Conservation (phyloP, 1,140 invertebrate genomes). For the Tribolium madens region DNA sequence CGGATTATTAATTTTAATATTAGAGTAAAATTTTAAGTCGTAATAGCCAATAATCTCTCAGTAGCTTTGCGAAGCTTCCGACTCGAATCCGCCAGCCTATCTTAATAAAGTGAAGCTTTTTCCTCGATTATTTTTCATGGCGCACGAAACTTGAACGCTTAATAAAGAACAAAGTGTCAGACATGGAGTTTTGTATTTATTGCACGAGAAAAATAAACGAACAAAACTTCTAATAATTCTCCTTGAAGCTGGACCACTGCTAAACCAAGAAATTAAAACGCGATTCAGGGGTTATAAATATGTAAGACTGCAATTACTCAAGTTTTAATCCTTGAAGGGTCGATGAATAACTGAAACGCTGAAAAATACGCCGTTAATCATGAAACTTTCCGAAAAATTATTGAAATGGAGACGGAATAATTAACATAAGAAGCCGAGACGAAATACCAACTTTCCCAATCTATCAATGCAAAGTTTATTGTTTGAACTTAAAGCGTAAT, state of each 20-base stretch:
- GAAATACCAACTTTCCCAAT: neutral
- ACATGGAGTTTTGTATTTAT: slow-evolving; percentile 23
- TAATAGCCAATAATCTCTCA: slow-evolving; percentile 4
- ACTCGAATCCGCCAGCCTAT: slow-evolving; percentile 1
- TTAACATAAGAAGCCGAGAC: neutral
- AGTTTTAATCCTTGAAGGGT: neutral
- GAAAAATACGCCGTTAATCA: neutral
- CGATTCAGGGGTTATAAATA: neutral
- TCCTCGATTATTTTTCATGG: slow-evolving; percentile 11
- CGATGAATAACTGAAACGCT: neutral
- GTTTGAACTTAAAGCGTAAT: slow-evolving; percentile 1
- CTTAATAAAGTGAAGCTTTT: slow-evolving; percentile 20
- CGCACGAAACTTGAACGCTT: slow-evolving; percentile 4
- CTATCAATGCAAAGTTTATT: slow-evolving; percentile 7
- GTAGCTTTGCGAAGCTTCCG: neutral
- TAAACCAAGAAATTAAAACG: neutral
- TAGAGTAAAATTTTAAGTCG: neutral
- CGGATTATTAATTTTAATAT: slow-evolving; percentile 14
- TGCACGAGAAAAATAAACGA: neutral
- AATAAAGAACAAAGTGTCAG: slow-evolving; percentile 21
- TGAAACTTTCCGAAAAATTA: neutral
- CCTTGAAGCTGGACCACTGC: neutral
- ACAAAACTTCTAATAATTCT: neutral
- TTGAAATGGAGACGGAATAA: neutral
- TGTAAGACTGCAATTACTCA: neutral